Base-by-base conservation (phyloP, 1,140 invertebrate genomes). In the Drosophila albomicans region DNA sequence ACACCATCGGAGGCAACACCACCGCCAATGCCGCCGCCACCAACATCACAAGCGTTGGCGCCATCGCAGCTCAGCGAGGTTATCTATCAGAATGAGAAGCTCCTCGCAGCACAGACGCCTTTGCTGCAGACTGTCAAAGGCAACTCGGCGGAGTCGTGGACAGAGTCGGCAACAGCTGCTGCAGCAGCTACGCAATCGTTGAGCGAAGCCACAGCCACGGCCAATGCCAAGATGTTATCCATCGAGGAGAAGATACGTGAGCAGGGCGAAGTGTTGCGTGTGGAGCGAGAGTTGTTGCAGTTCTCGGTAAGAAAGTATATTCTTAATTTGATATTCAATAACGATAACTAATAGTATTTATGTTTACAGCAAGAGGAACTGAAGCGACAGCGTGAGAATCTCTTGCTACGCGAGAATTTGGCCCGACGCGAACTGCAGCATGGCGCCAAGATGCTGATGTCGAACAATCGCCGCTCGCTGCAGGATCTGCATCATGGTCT, bases 231-330 rank as follows among this genome's bases (percentile, higher is more conserved):
- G 70, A 93, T 94, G 38, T 92, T 93, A 69, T 94, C 93, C 56
- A 93, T 94, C 41, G 94, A 95, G 72, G 94, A 93, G 64, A 93
- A 94, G 81, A 94, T 94, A 75, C 93, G 93, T 45, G 93, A 94
- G 45, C 94, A 94, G 82, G 94, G 95, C 87, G 96, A 97, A 92
- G 96, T 96, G 15, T 92, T 96, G 43, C 94, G 95, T 73, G 96
- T 96, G 45, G 96, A 97, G 93, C 94, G 95, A 10, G 96, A 97
- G 92, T 93, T 96, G 1, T 82, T 96, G 1, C 96, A 96, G 86
- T 79, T 89, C 51, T 89, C 85, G 85, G 85, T 89, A 49, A 75
- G 85, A 45, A n/a, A 0, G 58, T 5, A 2, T 10, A 38, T 30
- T 30, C 0, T 6, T n/a, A 43, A 15, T 0, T 1, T 43, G 3